Conservation (phyloP, 2,113 vertebrate species). For the Hemiscyllium ocellatum region DNA sequence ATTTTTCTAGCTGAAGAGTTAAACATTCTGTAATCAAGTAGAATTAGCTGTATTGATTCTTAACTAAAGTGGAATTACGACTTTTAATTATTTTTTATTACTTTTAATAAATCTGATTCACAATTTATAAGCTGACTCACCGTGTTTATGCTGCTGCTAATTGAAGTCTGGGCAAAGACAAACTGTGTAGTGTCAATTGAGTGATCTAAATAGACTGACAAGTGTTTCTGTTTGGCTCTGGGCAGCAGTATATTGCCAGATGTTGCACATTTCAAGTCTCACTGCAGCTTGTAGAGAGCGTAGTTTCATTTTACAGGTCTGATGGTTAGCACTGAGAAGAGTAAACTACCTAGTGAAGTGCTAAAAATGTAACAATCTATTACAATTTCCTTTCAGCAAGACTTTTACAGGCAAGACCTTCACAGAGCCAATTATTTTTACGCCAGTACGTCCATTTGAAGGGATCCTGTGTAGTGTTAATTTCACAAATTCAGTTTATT, state of each 20-base stretch:
- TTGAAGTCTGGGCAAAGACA: not conserved
- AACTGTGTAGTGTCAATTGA: not conserved
- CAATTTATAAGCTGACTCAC: constrained; percentile 24
- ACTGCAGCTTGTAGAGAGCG: not conserved
- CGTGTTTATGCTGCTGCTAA: not conserved
- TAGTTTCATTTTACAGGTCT: not conserved
- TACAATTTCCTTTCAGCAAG: constrained; percentile 5
- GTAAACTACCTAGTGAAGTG: not conserved
- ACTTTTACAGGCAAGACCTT: not conserved
- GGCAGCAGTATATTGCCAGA: not conserved
- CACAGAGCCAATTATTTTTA: not conserved
- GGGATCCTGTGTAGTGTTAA: not conserved
- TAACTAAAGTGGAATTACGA: not conserved
- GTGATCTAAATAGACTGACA: not conserved
- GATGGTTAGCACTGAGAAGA: not conserved
- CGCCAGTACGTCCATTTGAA: not conserved
- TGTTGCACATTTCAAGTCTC: not conserved
- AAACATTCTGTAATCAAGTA: not conserved
- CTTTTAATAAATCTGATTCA: constrained; percentile 15
- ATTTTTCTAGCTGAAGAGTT: not conserved
- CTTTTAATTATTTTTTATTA: not conserved
- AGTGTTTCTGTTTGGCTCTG: constrained; percentile 5
- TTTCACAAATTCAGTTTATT: not conserved
- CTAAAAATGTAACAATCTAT: not conserved
- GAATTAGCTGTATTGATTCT: not conserved